Evolutionary conservation across 1,140 invertebrate species (phyloP).

Genomic region (Melitaea cinxia): DNA sequence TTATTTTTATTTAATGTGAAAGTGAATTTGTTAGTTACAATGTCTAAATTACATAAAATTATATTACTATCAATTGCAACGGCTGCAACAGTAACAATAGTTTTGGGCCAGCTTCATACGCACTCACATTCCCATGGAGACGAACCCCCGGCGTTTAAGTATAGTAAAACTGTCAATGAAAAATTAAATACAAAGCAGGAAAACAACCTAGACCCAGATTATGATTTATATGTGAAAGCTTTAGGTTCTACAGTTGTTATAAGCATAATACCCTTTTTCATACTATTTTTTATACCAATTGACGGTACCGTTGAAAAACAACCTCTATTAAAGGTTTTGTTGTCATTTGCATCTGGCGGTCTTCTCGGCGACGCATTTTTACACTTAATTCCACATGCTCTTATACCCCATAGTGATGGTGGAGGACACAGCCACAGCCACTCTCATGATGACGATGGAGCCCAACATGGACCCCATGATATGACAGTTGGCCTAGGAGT

Average conservation of each 20-base stretch:
- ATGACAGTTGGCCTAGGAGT: constrained; percentile 95
- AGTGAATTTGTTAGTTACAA: constrained; percentile 21
- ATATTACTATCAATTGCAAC: constrained; percentile 46
- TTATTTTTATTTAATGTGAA: constrained; percentile 6
- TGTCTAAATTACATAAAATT: constrained; percentile 39
- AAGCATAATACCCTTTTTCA: constrained; percentile 95
- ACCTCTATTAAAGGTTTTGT: constrained; percentile 92
- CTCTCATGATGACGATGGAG: constrained; percentile 72
- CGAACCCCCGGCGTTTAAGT: constrained; percentile 87
- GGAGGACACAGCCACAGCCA: constrained; percentile 82
- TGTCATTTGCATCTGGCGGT: constrained; percentile 97
- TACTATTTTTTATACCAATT: constrained; percentile 96
- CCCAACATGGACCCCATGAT: constrained; percentile 86
- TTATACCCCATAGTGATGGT: constrained; percentile 76
- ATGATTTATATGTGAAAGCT: constrained; percentile 89
- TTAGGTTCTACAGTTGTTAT: constrained; percentile 95
- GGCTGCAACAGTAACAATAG: constrained; percentile 45
- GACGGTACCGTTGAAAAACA: constrained; percentile 92
- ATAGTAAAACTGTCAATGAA: constrained; percentile 88
- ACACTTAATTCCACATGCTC: constrained; percentile 97
- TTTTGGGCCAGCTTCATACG: constrained; percentile 61
- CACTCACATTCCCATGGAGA: constrained; percentile 69
- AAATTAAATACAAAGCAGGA: constrained; percentile 55
- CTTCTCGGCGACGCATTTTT: constrained; percentile 97
- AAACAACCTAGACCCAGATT: constrained; percentile 62